Evolutionary conservation across 2,888 invertebrate genomes (phyloP), one percentile per base, ranked within the genome.

Genomic region (Troides oblongomaculatus): DNA sequence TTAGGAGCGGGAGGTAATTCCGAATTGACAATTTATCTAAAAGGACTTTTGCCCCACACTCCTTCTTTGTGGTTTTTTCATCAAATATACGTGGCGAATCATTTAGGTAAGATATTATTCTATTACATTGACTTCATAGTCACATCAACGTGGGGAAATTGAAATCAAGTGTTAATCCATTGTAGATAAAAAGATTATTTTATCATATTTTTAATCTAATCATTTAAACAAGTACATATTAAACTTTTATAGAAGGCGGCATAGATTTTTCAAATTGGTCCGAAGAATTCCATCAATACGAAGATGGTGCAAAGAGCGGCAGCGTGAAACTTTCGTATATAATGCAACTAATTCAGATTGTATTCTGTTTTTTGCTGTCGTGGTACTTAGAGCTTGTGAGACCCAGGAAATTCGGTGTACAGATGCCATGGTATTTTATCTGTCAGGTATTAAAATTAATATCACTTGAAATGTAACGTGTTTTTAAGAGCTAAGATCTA

Each of bases 341-440:
- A 1, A 74, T 75, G 74, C 23, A 94, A 76, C 14, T 92, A 4
- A 39, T 91, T 0, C 93, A 94, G 75, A 78, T 83, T 1, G 12
- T 23, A 21, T 18, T 62, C 46, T 65, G 39, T n/a, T 58, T 46
- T 14, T 6, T 58, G 8, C 62, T 85, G 17, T 68, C 84, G 18
- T 83, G 82, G 80, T 88, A 87, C 66, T 71, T 87, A n/a, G 76
- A 82, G 12, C 72, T 75, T 7, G 84, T 86, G 36, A 69, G 81
- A 12, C 96, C 96, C 0, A 96, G 96, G 4, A 92, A 94, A 39
- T 95, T 94, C 76, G 96, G 96, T 0, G 93, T 95, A 2, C 94
- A 95, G 5, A 90, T 93, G 74, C 94, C 94, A 0, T 94, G 94
- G 89, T 90, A 94, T 76, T 96, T 96, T 81, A 85, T 94, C 2